phyloP scores from a whole-genome alignment of 2,797 vertebrate species.

The Champsocephalus esox region DNA sequence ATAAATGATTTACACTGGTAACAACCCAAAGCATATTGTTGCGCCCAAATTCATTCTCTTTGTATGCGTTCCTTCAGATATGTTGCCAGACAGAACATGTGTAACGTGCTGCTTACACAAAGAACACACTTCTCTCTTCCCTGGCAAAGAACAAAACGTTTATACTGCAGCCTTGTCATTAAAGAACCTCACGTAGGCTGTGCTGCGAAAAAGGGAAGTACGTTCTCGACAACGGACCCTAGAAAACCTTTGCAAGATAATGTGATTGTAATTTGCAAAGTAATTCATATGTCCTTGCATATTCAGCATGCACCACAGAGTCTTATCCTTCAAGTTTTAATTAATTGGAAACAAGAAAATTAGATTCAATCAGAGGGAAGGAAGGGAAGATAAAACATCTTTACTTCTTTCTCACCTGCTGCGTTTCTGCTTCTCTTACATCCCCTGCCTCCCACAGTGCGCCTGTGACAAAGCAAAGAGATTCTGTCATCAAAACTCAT shows the following conservation, averaged over 20 bases:
- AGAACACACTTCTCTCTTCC: no score
- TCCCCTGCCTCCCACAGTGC: not conserved
- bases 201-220: not conserved
- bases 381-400: constrained; percentile 36
- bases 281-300: constrained; percentile 19
- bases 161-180: not conserved
- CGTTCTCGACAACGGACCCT: not conserved
- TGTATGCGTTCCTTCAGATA: no score
- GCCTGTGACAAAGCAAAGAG: constrained; percentile 27
- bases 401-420: constrained; percentile 33
- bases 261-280: not conserved
- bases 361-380: constrained; percentile 43
- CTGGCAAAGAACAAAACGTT: no score
- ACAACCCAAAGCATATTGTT: no score
- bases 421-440: not conserved
- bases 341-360: constrained; percentile 55
- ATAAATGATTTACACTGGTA: no score
- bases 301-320: constrained; percentile 41
- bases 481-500: constrained; percentile 46
- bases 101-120: no score
- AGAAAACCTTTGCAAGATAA: not conserved
- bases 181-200: not conserved
- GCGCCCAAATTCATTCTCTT: no score
- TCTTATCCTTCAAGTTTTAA: constrained; percentile 43
- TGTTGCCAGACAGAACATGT: no score